Conservation (phyloP, 2,888 invertebrate species). For the Drosophila pseudotakahashii region DNA sequence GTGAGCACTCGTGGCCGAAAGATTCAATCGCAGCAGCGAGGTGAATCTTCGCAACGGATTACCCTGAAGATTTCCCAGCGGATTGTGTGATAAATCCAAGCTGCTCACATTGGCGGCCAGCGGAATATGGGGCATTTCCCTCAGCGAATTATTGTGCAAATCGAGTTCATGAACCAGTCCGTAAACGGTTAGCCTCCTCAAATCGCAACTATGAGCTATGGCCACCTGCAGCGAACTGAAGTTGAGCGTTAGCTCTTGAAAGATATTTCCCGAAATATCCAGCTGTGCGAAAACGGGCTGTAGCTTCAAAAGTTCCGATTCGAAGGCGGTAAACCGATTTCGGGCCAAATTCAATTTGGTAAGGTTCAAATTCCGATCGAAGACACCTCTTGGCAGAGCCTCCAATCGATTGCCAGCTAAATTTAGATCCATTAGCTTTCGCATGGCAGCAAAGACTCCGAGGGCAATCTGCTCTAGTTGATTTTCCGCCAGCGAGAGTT, state of each 20-base stretch:
- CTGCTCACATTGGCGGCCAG: constrained; percentile 78
- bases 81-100: constrained; percentile 81
- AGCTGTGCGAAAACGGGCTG: constrained; percentile 72
- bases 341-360: constrained; percentile 77
- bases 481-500: constrained; percentile 78
- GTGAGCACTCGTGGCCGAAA: constrained; percentile 78
- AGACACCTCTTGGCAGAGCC: constrained; percentile 74
- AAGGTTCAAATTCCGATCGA: constrained; percentile 77
- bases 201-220: constrained; percentile 77
- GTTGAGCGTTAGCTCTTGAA: constrained; percentile 80
- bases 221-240: constrained; percentile 72
- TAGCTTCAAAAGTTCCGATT: constrained; percentile 77
- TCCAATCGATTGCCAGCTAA: constrained; percentile 78
- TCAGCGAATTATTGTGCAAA: constrained; percentile 80
- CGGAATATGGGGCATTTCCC: constrained; percentile 81
- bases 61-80: constrained; percentile 78
- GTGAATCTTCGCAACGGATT: constrained; percentile 79
- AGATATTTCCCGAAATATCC: constrained; percentile 80
- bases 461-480: constrained; percentile 70
- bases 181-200: constrained; percentile 77
- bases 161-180: constrained; percentile 78
- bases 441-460: constrained; percentile 73
- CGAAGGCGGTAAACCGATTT: constrained; percentile 79
- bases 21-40: constrained; percentile 74
- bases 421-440: constrained; percentile 76